A percentile compares a stretch with the other conserved stretches of the same genome.
phyloP scores from a whole-genome alignment of 2,797 vertebrate species.

The Hemitrygon akajei region DNA sequence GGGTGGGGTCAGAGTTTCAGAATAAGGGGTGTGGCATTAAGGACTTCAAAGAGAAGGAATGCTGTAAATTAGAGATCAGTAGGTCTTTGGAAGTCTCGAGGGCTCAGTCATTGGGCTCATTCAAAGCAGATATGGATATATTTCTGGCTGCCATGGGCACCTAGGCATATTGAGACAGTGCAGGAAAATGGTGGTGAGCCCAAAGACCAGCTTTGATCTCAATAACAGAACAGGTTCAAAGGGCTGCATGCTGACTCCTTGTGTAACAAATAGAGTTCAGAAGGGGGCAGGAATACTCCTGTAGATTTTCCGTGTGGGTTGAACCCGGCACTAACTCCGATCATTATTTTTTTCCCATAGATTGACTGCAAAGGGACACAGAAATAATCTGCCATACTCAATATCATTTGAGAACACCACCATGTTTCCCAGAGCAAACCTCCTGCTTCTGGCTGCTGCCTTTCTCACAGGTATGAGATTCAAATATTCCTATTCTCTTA shows the following conservation, averaged over 20 bases:
- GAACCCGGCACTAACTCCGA: neutral
- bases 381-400: neutral
- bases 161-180: too few species aligned
- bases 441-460: neutral
- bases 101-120: too few species aligned
- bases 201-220: too few species aligned
- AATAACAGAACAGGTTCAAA: too few species aligned
- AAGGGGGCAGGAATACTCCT: neutral
- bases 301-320: neutral
- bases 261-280: neutral
- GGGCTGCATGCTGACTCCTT: neutral
- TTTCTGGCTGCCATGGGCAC: too few species aligned
- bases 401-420: neutral
- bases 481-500: neutral
- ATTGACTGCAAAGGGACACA: neutral
- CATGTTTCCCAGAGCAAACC: neutral
- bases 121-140: too few species aligned
- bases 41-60: too few species aligned
- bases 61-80: too few species aligned
- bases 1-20: neutral
- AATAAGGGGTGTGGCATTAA: neutral
- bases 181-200: too few species aligned
- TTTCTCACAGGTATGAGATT: neutral
- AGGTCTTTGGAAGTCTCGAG: too few species aligned
- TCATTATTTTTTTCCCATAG: neutral